Evolutionary conservation across 1,140 invertebrate species (phyloP).

Genomic region (Euschistus heros): DNA sequence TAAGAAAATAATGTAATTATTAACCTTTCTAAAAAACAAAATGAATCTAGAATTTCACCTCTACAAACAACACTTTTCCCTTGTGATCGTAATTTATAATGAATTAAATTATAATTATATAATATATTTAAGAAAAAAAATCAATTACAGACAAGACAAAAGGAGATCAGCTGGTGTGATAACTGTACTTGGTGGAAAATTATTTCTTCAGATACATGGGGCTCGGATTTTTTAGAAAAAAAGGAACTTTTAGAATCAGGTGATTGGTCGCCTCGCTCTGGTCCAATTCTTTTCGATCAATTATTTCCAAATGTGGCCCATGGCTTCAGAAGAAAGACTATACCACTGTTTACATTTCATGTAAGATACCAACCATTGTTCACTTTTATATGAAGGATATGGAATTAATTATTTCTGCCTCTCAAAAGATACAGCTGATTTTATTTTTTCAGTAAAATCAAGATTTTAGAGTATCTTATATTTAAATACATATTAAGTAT

Average conservation of each 20-base stretch:
- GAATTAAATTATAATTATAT: too few relatives aligned
- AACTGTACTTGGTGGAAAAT: slow-evolving; percentile 55
- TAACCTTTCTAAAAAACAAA: too few relatives aligned
- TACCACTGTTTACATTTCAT: slow-evolving; percentile 58
- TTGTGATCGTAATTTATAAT: too few relatives aligned
- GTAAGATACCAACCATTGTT: slow-evolving; percentile 40
- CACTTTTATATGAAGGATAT: not conserved
- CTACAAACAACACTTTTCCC: too few relatives aligned
- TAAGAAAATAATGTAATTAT: too few relatives aligned
- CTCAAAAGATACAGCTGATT: too few relatives aligned
- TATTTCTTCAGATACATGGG: slow-evolving; percentile 55
- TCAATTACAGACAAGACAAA: slow-evolving; percentile 1
- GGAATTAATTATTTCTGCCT: too few relatives aligned
- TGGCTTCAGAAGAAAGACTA: slow-evolving; percentile 59
- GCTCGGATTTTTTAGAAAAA: slow-evolving; percentile 34
- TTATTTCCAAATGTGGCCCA: slow-evolving; percentile 68
- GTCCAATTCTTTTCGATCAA: slow-evolving; percentile 51
- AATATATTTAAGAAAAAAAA: not conserved
- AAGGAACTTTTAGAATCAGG: slow-evolving; percentile 43
- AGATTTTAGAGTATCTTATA: too few relatives aligned
- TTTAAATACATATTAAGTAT: too few relatives aligned
- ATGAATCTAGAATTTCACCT: too few relatives aligned
- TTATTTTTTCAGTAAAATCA: too few relatives aligned
- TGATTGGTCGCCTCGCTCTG: slow-evolving; percentile 57
- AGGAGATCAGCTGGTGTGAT: slow-evolving; percentile 43